These are phyloP conservation scores for Homarus americanus DNA, from an alignment of 1,140 invertebrate genomes.

Conservation along the genomic window DNA sequence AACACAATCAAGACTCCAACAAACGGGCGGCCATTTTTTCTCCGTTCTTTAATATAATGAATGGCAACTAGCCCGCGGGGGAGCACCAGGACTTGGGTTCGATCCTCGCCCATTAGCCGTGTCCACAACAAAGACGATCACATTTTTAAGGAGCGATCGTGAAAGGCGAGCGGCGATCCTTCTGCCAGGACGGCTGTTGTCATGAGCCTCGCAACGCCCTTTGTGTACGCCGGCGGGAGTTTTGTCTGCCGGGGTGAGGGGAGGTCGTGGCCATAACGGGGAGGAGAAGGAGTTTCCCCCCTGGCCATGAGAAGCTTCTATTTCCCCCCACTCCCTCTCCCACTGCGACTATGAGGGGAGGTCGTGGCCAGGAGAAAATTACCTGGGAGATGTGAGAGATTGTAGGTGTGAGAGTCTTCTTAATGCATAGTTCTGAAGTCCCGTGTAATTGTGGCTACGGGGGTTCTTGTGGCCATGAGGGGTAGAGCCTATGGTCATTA, in stretches of 20 bases:
- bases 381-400: too few species aligned
- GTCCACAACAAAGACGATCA: slow-evolving; percentile 26
- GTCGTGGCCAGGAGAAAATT: neutral
- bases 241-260: neutral
- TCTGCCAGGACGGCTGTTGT: neutral
- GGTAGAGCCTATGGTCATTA: neutral
- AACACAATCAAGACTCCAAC: slow-evolving; percentile 19
- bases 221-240: slow-evolving; percentile 1
- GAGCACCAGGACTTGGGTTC: neutral
- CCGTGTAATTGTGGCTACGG: too few species aligned
- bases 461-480: too few species aligned
- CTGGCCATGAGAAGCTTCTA: neutral
- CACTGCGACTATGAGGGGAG: slow-evolving; percentile 5
- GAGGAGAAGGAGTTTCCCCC: neutral
- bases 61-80: slow-evolving; percentile 33
- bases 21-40: neutral
- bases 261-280: neutral
- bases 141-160: neutral
- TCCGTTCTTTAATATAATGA: slow-evolving; percentile 35
- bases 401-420: too few species aligned
- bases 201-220: neutral
- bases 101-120: slow-evolving; percentile 21
- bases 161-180: slow-evolving; percentile 30
- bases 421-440: too few species aligned
- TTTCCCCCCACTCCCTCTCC: too few species aligned